Conservation (phyloP, 37 sponge, comb jelly and placozoan species). For the Chondrilla cf. caribensis region DNA sequence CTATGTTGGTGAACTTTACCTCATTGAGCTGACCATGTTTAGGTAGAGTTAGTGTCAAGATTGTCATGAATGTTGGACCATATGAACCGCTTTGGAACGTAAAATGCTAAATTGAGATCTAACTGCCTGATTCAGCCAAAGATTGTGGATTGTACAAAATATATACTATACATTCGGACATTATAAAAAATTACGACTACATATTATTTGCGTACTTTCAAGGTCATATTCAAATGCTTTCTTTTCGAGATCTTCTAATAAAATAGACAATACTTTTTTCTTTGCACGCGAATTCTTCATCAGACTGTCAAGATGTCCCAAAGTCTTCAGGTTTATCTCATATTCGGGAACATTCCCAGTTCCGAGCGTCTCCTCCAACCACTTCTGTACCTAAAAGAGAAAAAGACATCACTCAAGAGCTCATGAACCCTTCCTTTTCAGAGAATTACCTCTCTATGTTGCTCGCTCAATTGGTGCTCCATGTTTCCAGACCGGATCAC, state of each 20-base stretch:
- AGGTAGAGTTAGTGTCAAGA: too few relatives aligned
- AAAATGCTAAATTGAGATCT: too few relatives aligned
- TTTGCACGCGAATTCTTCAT: conserved; percentile 18
- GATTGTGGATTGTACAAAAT: too few relatives aligned
- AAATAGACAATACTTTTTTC: not conserved
- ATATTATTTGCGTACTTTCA: conserved; percentile 50
- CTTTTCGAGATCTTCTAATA: conserved; percentile 36
- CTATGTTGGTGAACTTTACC: too few relatives aligned
- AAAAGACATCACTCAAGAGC: not conserved
- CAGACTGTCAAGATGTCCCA: conserved; percentile 35
- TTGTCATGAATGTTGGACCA: too few relatives aligned
- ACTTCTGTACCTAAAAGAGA: conserved; percentile 49
- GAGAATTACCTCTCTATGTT: conserved; percentile 31
- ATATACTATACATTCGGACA: too few relatives aligned
- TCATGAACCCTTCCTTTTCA: not conserved
- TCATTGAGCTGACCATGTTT: too few relatives aligned
- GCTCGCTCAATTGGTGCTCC: conserved; percentile 18
- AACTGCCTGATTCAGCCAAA: too few relatives aligned
- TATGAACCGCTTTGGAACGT: too few relatives aligned
- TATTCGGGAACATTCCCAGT: conserved; percentile 54
- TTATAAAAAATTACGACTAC: too few relatives aligned
- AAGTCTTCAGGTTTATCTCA: conserved; percentile 48
- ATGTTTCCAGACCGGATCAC: not conserved
- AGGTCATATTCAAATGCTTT: conserved; percentile 49
- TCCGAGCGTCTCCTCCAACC: conserved; percentile 57